Percentiles rank a stretch among this genome's conserved stretches.
These are phyloP conservation scores for Variabilichromis moorii DNA, from an alignment of 2,113 vertebrate genomes.

Conservation along the genomic window DNA sequence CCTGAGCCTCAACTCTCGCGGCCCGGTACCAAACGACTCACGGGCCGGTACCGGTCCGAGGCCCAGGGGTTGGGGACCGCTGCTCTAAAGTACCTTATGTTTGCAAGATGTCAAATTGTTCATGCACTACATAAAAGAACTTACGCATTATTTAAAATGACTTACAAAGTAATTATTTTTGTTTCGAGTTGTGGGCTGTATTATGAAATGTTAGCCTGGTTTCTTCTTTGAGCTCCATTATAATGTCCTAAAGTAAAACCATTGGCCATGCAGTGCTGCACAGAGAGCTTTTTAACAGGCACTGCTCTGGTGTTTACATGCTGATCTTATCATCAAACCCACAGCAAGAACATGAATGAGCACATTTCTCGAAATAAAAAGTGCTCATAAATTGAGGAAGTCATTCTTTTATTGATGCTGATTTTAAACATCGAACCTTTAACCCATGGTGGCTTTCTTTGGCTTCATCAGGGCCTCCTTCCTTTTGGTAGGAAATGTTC, in stretches of 20 bases:
- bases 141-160: not conserved
- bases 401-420: not conserved
- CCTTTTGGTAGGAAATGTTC: not conserved
- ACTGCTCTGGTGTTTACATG: not conserved
- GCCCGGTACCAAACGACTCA: too few relatives aligned
- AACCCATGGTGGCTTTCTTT: not conserved
- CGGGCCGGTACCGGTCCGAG: fast-evolving
- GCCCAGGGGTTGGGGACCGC: fast-evolving
- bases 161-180: not conserved
- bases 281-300: not conserved
- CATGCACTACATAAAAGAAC: not conserved
- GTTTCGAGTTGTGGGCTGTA: not conserved
- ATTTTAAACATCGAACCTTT: not conserved
- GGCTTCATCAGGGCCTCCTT: not conserved
- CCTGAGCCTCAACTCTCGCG: too few relatives aligned
- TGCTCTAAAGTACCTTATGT: fast-evolving
- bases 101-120: not conserved
- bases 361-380: not conserved
- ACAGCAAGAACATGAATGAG: not conserved
- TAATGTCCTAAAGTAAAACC: not conserved
- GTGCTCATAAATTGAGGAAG: not conserved
- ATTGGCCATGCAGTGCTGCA: not conserved
- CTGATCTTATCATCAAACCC: not conserved
- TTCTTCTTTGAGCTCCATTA: not conserved
- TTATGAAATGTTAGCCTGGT: not conserved